Conservation (phyloP, 1,140 invertebrate species). For the Anagrus nilaparvatae region DNA sequence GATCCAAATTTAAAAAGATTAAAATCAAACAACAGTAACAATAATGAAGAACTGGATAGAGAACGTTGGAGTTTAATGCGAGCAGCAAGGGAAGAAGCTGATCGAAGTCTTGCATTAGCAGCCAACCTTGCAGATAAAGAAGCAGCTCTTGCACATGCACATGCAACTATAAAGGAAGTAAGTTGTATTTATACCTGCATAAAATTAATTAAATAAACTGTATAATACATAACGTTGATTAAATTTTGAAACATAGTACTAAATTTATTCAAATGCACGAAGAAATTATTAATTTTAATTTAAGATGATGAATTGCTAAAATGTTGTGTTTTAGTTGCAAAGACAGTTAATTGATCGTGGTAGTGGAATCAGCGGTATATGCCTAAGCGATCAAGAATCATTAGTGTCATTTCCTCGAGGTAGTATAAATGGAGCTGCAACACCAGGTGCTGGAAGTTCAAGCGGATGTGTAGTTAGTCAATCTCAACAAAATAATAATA, state of each 20-base stretch:
- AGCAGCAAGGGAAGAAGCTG: constrained; percentile 80
- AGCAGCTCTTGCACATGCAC: constrained; percentile 69
- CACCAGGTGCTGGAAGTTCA: constrained; percentile 44
- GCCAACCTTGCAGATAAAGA: constrained; percentile 79
- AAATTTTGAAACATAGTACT: no score
- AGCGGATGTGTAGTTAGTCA: constrained; percentile 45
- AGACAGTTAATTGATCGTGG: constrained; percentile 43
- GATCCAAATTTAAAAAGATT: constrained; percentile 58
- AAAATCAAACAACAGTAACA: constrained; percentile 32
- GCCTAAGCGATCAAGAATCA: constrained; percentile 44
- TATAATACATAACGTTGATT: no score
- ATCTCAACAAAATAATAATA: constrained; percentile 22
- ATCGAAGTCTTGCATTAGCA: constrained; percentile 73
- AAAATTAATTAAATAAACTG: no score
- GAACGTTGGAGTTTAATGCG: constrained; percentile 80
- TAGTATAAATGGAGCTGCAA: constrained; percentile 47
- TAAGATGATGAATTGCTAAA: no score
- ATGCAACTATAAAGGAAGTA: constrained; percentile 73
- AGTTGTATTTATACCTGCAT: no score
- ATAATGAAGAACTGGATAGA: constrained; percentile 67
- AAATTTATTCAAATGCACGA: no score
- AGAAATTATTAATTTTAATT: constrained; percentile 2
- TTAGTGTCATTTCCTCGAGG: constrained; percentile 37
- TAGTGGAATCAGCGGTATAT: constrained; percentile 47
- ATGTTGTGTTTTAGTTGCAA: constrained; percentile 35